Conservation (phyloP, 2,888 invertebrate species). For the Mythimna lalbum region DNA sequence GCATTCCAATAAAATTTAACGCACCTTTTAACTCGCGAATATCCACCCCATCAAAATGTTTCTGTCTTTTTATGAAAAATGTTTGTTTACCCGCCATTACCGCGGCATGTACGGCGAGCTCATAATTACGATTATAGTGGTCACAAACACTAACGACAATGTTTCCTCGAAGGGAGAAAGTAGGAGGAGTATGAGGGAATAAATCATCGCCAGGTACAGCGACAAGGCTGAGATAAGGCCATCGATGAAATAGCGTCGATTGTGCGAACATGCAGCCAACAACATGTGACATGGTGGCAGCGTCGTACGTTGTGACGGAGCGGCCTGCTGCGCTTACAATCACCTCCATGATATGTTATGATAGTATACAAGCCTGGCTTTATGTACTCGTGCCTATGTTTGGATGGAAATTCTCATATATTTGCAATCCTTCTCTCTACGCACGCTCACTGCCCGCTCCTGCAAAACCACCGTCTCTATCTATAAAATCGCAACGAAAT, state of each 20-base stretch:
- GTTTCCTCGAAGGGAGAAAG: constrained; percentile 82
- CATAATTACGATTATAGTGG: constrained; percentile 77
- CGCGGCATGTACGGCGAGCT: constrained; percentile 55
- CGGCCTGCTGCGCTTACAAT: constrained; percentile 71
- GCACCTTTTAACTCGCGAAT: constrained; percentile 64
- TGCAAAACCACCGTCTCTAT: neutral
- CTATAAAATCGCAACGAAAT: constrained; percentile 10
- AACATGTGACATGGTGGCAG: constrained; percentile 76
- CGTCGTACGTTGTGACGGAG: constrained; percentile 71
- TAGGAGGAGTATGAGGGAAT: constrained; percentile 75
- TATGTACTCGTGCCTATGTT: constrained; percentile 10
- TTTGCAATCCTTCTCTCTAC: constrained; percentile 7
- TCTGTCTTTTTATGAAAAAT: constrained; percentile 57
- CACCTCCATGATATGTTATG: constrained; percentile 54
- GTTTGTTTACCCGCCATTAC: constrained; percentile 61
- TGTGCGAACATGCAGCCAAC: constrained; percentile 76
- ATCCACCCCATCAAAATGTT: constrained; percentile 64
- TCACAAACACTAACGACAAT: constrained; percentile 80
- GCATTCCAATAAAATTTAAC: constrained; percentile 66
- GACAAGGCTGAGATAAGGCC: constrained; percentile 83
- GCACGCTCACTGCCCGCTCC: neutral
- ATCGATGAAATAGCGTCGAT: constrained; percentile 82
- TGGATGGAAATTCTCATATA: constrained; percentile 24
- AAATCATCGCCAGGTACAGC: constrained; percentile 82
- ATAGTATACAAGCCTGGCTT: constrained; percentile 34